These are phyloP conservation scores for Callipepla californica DNA, from an alignment of 2,113 vertebrate species.

Conservation along the genomic window DNA sequence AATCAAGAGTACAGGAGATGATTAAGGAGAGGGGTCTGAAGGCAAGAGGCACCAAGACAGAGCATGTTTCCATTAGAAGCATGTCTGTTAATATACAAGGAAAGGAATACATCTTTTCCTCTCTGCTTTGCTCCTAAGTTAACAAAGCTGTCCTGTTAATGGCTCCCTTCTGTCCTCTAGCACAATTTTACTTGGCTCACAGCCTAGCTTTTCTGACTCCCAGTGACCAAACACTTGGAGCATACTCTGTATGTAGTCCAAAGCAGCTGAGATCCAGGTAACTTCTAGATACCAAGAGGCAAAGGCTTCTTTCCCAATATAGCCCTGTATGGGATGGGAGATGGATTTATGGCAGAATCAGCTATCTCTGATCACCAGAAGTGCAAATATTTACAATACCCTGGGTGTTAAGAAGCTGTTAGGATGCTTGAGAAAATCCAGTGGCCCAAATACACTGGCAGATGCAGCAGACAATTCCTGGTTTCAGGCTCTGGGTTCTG, in stretches of 20 bases:
- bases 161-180: slow-evolving; percentile 57
- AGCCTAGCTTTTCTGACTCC: slow-evolving; percentile 30
- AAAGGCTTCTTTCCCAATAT: neutral
- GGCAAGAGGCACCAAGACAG: neutral
- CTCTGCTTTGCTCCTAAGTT: neutral
- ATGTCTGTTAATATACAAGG: accelerated
- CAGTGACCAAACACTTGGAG: slow-evolving; percentile 21
- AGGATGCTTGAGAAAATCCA: neutral
- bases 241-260: neutral
- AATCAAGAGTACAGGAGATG: neutral
- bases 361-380: neutral
- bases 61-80: neutral
- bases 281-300: neutral
- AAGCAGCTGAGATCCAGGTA: neutral
- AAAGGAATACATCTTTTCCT: neutral
- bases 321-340: neutral
- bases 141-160: slow-evolving; percentile 32
- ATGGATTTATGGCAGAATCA: neutral
- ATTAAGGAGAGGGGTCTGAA: neutral
- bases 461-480: neutral
- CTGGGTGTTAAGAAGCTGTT: neutral
- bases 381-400: neutral
- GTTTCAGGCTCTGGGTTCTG: neutral
- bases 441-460: neutral
- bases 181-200: slow-evolving; percentile 57